phyloP scores from a whole-genome alignment of 2,888 invertebrate genomes.

The Hyles lineata region DNA sequence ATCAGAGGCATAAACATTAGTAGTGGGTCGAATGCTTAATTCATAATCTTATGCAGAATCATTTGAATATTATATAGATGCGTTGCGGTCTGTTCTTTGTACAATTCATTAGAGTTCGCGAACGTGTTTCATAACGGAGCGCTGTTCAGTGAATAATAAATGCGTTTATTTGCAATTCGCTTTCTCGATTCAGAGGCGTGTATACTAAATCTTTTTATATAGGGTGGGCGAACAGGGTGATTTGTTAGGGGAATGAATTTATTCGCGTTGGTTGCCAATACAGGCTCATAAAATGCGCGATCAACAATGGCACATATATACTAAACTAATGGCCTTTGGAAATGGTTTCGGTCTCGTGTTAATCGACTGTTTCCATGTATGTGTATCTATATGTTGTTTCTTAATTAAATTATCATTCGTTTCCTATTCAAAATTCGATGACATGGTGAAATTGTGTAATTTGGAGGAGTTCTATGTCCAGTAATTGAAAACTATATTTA shows the following conservation, averaged over 20 bases:
- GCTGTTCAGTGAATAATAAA: conserved; percentile 43
- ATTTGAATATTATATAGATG: not conserved
- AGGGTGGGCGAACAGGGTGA: not conserved
- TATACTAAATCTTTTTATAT: not conserved
- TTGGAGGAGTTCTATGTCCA: no score
- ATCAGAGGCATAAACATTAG: not conserved
- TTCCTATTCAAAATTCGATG: no score
- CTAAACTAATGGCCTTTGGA: not conserved
- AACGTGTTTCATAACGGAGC: conserved; percentile 36
- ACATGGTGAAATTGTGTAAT: no score
- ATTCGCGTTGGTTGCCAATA: not conserved
- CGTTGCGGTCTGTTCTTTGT: not conserved
- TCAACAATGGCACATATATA: no score
- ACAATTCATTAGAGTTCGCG: conserved; percentile 10
- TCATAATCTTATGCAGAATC: not conserved
- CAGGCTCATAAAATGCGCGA: not conserved
- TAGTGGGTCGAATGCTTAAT: not conserved
- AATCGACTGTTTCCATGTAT: no score
- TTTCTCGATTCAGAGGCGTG: conserved; percentile 40
- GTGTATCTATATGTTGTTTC: no score
- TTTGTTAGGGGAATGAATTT: not conserved
- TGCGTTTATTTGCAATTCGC: conserved; percentile 39
- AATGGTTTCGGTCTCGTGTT: no score
- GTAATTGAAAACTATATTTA: no score
- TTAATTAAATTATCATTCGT: no score